phyloP scores from a whole-genome alignment of 2,113 vertebrate species.

The Anguilla japonica region DNA sequence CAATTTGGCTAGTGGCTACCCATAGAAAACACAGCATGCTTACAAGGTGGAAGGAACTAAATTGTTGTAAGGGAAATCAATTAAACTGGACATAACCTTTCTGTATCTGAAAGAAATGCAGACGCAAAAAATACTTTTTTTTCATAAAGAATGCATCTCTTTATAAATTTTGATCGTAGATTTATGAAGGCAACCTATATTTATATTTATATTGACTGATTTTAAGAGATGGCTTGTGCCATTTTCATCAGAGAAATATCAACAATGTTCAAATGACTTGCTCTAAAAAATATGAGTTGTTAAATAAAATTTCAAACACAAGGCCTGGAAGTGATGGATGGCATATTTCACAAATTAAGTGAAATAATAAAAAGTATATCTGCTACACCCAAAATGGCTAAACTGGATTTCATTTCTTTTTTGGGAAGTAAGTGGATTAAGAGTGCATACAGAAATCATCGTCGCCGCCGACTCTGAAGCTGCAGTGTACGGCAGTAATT shows the following conservation, averaged over 20 bases:
- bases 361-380: not conserved
- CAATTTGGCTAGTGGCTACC: constrained; percentile 69
- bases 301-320: not conserved
- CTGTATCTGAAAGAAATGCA: constrained; percentile 51
- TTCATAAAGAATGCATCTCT: constrained; percentile 22
- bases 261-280: constrained; percentile 45
- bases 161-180: constrained; percentile 75
- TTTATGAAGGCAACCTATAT: constrained; percentile 61
- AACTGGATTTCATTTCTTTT: constrained; percentile 36
- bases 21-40: constrained; percentile 58
- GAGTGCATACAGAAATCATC: constrained; percentile 63
- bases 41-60: constrained; percentile 62
- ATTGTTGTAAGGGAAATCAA: constrained; percentile 67
- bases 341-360: not conserved
- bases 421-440: constrained; percentile 61
- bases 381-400: constrained; percentile 38
- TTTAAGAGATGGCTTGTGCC: constrained; percentile 39
- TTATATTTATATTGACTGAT: constrained; percentile 38
- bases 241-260: constrained; percentile 68
- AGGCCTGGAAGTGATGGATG: not conserved
- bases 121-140: constrained; percentile 41
- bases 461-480: constrained; percentile 46
- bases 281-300: constrained; percentile 39
- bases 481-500: constrained; percentile 46
- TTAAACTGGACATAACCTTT: constrained; percentile 64